phyloP scores from a whole-genome alignment of 2,888 invertebrate genomes.

The Drosophila tanythrix region DNA sequence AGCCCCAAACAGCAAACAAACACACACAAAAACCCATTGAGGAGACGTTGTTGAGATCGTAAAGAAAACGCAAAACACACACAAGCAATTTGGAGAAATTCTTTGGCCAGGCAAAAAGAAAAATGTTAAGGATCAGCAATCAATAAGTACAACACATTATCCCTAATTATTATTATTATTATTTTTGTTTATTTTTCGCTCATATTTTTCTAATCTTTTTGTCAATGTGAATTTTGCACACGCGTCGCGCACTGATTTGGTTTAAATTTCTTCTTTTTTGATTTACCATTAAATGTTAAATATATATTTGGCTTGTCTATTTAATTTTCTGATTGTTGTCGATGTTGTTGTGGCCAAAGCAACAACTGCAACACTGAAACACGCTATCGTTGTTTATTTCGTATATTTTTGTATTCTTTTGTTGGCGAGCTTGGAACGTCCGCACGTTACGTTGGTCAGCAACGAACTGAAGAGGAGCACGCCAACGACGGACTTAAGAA shows the following conservation, averaged over 20 bases:
- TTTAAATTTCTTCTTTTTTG: constrained; percentile 6
- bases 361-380: constrained; percentile 46
- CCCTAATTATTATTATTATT: constrained; percentile 48
- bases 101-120: constrained; percentile 23
- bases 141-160: constrained; percentile 33
- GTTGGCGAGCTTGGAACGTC: constrained; percentile 80
- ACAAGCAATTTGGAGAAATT: constrained; percentile 47
- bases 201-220: constrained; percentile 12
- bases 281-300: constrained; percentile 42
- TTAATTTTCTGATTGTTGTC: constrained; percentile 12
- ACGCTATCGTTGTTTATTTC: constrained; percentile 31
- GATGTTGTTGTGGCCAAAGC: constrained; percentile 34
- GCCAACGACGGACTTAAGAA: constrained; percentile 85
- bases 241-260: constrained; percentile 61
- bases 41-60: constrained; percentile 45
- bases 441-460: constrained; percentile 85
- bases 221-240: constrained; percentile 38
- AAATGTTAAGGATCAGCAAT: constrained; percentile 41
- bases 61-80: constrained; percentile 35
- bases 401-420: constrained; percentile 16
- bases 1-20: constrained; percentile 60
- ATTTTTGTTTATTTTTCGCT: constrained; percentile 20
- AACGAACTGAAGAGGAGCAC: constrained; percentile 85
- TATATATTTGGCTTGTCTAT: constrained; percentile 29
- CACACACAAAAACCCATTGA: constrained; percentile 47